phyloP scores from a whole-genome alignment of 2,888 invertebrate genomes.

The Branchellion lobata region DNA sequence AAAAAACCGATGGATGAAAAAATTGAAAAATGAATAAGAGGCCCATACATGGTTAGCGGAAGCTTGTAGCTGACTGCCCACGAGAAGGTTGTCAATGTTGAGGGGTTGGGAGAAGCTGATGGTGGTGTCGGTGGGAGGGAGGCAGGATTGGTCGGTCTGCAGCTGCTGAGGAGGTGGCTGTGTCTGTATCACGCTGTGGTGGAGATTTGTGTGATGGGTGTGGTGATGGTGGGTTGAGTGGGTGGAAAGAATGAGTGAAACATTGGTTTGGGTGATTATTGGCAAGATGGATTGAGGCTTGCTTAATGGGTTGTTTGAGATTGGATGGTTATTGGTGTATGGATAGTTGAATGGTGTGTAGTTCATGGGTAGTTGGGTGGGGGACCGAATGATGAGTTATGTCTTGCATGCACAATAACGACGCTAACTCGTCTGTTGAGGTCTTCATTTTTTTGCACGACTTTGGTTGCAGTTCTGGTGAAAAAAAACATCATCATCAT shows the following conservation, averaged over 20 bases:
- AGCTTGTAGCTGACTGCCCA: constrained; percentile 69
- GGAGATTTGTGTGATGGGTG: no score
- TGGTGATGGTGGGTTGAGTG: no score
- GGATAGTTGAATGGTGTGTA: no score
- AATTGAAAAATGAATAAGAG: no score
- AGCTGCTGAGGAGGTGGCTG: background rate
- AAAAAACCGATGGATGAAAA: background rate
- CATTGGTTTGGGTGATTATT: no score
- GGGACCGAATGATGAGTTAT: background rate
- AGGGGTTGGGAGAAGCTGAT: constrained; percentile 84
- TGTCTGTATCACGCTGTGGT: background rate
- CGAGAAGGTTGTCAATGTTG: constrained; percentile 76
- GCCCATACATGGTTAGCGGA: constrained; percentile 53
- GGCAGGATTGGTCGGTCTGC: background rate
- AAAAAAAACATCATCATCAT: background rate
- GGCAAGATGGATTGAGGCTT: no score
- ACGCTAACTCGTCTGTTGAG: background rate
- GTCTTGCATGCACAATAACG: background rate
- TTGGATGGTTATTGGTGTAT: no score
- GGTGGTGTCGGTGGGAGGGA: background rate
- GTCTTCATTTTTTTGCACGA: background rate
- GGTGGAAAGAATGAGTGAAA: no score
- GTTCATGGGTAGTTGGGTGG: background rate
- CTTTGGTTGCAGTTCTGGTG: background rate
- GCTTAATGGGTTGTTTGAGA: no score